These are phyloP conservation scores for Mycalesis mineus DNA, from an alignment of 2,888 invertebrate species.

Conservation along the genomic window DNA sequence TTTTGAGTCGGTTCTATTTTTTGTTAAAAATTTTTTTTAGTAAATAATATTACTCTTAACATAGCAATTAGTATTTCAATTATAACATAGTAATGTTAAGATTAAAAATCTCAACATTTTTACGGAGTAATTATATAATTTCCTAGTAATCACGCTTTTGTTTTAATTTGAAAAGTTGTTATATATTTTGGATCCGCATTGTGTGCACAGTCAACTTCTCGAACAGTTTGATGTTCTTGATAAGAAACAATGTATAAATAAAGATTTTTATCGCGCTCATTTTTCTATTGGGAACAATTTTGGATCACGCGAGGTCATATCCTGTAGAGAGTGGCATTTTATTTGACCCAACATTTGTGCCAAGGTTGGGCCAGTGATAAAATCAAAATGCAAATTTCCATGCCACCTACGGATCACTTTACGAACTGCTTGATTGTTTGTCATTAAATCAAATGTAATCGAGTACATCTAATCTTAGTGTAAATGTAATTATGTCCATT, in stretches of 20 bases:
- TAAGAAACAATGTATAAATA: conserved; percentile 23
- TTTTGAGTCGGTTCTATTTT: too few relatives aligned
- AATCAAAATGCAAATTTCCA: conserved; percentile 56
- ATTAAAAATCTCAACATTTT: too few relatives aligned
- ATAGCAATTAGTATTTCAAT: too few relatives aligned
- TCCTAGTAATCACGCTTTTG: not conserved
- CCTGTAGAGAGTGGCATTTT: conserved; percentile 38
- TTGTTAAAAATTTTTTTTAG: too few relatives aligned
- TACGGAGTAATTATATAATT: too few relatives aligned
- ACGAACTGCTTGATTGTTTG: conserved; percentile 13
- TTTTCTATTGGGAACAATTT: conserved; percentile 15
- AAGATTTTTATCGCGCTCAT: conserved; percentile 22
- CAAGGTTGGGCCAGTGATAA: conserved; percentile 55
- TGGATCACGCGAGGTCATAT: conserved; percentile 30
- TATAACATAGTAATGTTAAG: too few relatives aligned
- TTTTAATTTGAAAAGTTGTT: not conserved
- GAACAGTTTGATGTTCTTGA: conserved; percentile 6
- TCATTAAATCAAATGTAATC: too few relatives aligned
- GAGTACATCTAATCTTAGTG: too few relatives aligned
- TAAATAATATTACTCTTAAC: too few relatives aligned
- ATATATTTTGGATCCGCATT: not conserved
- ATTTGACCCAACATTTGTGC: conserved; percentile 52
- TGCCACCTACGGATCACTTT: conserved; percentile 31
- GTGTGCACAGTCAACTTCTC: conserved; percentile 6
- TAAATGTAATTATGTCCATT: too few relatives aligned